Evolutionary conservation across 30 jellyfish, hydroid and myxozoan species (phyloP).

Genomic region (Rhopilema esculentum): DNA sequence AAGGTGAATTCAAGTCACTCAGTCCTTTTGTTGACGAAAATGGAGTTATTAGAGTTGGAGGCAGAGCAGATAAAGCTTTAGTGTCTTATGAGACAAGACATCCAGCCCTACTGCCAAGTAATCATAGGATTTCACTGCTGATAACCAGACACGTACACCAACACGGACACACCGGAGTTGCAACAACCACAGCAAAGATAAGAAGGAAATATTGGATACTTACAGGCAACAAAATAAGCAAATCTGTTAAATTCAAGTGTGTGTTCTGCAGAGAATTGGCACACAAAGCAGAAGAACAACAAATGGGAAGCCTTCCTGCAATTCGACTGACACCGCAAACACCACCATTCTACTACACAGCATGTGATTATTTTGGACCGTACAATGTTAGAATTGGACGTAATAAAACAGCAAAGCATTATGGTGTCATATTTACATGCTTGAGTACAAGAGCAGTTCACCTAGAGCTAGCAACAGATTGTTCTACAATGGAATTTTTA

Average conservation of each 20-base stretch:
- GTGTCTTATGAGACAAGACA: conserved; percentile 65
- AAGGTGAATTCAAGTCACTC: conserved; percentile 59
- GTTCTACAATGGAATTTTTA: conserved; percentile 49
- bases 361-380: conserved; percentile 74
- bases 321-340: conserved; percentile 58
- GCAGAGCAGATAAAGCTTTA: conserved; percentile 36
- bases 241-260: conserved; percentile 58
- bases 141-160: conserved; percentile 49
- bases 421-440: conserved; percentile 71
- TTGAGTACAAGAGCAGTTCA: conserved; percentile 77
- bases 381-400: conserved; percentile 60
- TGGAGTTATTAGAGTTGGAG: conserved; percentile 75
- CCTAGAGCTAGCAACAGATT: conserved; percentile 68
- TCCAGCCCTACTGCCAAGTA: conserved; percentile 61
- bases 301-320: conserved; percentile 59
- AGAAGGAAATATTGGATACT: conserved; percentile 62
- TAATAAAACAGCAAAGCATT: conserved; percentile 58
- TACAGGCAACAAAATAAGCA: conserved; percentile 54
- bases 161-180: conserved; percentile 61
- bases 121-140: conserved; percentile 42
- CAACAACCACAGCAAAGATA: conserved; percentile 52
- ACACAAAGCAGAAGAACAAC: conserved; percentile 67
- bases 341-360: conserved; percentile 75
- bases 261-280: conserved; percentile 56
- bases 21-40: conserved; percentile 62